Base-by-base conservation (phyloP, 2,888 invertebrate species). In the Maniola hyperantus region DNA sequence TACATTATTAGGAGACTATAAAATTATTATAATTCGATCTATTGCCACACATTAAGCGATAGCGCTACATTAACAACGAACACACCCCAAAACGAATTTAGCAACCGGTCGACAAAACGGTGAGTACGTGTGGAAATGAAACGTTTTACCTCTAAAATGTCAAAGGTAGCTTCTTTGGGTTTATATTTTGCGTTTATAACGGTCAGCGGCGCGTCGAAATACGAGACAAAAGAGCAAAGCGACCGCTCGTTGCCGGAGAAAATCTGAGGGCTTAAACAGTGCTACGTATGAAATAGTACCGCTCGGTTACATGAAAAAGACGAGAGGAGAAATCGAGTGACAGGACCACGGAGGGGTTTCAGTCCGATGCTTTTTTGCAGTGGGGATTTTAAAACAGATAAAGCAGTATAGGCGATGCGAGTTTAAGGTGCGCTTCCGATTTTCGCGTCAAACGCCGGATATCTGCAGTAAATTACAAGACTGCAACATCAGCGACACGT, bases 301-400 rank as follows among this genome's bases (percentile, higher is more conserved):
- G 87, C 87, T 90, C 88, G 89, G 90, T 91, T 90, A 92, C 91
- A 91, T 91, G 91, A 91, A 92, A 92, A 91, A 92, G 91, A 92
- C 89, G 89, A 89, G 86, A 87, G 87, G 84, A 88, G 87, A 88
- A 90, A 91, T 91, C 90, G 89, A 90, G 89, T 89, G 90, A 91
- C 91, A 88, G 89, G 82, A 85, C 87, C 84, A 83, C 88, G 71
- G 84, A 85, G 88, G 89, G 87, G 88, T 90, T 91, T 88, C 85
- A 83, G 85, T 84, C 80, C 79, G 84, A 83, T 88, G 87, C 83
- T 89, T 89, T 90, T 91, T 91, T 90, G 84, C 84, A 80, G 85
- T 75, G 80, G 77, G 85, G 86, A 85, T 87, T 89, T 89, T 82
- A 81, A 79, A 80, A 81, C 82, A 85, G 83, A 82, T 86, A 82